These are phyloP conservation scores for Zygogramma bicolorata DNA, from an alignment of 2,888 invertebrate genomes.

Conservation along the genomic window DNA sequence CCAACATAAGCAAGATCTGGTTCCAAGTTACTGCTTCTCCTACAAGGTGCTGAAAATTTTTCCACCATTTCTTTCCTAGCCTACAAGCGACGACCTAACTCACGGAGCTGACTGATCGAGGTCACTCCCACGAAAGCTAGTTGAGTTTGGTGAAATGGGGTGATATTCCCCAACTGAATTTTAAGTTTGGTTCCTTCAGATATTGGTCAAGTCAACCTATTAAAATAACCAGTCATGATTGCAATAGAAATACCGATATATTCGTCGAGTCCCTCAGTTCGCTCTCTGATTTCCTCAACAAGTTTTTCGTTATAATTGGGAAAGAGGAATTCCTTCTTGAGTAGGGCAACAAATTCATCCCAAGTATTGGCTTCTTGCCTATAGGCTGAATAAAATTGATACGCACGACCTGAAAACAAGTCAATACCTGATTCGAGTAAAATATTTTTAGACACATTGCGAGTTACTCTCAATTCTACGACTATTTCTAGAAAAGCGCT, in stretches of 20 bases:
- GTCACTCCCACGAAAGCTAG: slow-evolving; percentile 33
- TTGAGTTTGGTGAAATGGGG: slow-evolving; percentile 41
- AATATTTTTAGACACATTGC: slow-evolving; percentile 25
- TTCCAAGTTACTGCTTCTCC: not conserved
- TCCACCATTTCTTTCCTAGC: slow-evolving; percentile 25
- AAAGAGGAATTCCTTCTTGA: slow-evolving; percentile 34
- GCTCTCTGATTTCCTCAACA: slow-evolving; percentile 43
- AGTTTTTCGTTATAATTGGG: slow-evolving; percentile 47
- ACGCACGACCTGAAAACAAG: slow-evolving; percentile 33
- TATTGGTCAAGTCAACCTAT: slow-evolving; percentile 30
- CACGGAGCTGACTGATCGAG: slow-evolving; percentile 29
- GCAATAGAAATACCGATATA: slow-evolving; percentile 27
- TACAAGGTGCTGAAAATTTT: not conserved
- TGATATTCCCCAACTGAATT: slow-evolving; percentile 37
- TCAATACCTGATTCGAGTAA: slow-evolving; percentile 32
- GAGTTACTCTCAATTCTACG: slow-evolving; percentile 24
- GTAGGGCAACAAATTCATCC: slow-evolving; percentile 12
- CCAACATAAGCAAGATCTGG: not conserved
- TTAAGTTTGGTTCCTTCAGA: slow-evolving; percentile 30
- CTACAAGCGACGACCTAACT: slow-evolving; percentile 36
- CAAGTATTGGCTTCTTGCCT: not conserved
- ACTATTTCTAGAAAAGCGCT: slow-evolving; percentile 35
- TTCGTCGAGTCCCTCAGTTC: slow-evolving; percentile 38
- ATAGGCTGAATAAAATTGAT: slow-evolving; percentile 16
- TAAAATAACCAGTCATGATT: slow-evolving; percentile 43